Percentiles rank a stretch among this genome's conserved stretches.
These are phyloP conservation scores for Varanus salvator DNA, from an alignment of 2,113 vertebrate species.

Conservation along the genomic window DNA sequence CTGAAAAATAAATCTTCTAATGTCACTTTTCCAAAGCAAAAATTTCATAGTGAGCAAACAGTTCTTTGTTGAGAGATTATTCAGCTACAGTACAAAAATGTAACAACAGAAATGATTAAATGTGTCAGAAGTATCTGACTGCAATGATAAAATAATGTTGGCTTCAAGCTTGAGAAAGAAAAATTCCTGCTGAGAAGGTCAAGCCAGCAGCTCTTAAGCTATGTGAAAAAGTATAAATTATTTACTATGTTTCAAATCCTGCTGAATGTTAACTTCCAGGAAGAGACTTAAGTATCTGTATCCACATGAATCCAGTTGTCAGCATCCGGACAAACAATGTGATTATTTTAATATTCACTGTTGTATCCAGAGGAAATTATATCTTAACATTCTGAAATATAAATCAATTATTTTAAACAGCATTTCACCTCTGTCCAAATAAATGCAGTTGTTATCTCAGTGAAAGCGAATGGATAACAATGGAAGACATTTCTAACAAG, in stretches of 20 bases:
- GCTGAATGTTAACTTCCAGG: constrained; percentile 34
- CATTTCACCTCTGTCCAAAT: not conserved
- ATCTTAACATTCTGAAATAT: not conserved
- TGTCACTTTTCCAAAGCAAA: not conserved
- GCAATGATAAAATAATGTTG: constrained; percentile 15
- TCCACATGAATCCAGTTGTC: constrained; percentile 16
- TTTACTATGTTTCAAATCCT: constrained; percentile 41
- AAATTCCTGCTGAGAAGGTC: constrained; percentile 27
- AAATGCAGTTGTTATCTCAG: not conserved
- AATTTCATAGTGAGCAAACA: not conserved
- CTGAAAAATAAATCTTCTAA: constrained; percentile 13
- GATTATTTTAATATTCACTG: not conserved
- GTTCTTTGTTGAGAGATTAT: constrained; percentile 15
- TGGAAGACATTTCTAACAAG: not conserved
- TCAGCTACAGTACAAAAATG: not conserved
- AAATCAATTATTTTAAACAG: not conserved
- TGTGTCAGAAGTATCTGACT: constrained; percentile 20
- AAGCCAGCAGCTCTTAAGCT: not conserved
- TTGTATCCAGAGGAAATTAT: not conserved
- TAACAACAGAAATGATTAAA: constrained; percentile 21
- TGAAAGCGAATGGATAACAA: not conserved
- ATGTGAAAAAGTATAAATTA: constrained; percentile 25
- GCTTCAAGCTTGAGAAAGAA: constrained; percentile 20
- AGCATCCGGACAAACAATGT: not conserved
- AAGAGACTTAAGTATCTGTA: not conserved